Evolutionary conservation across 2,113 vertebrate genomes (phyloP), one percentile per base, ranked within the genome.

Genomic region (Nerophis lumbriciformis): DNA sequence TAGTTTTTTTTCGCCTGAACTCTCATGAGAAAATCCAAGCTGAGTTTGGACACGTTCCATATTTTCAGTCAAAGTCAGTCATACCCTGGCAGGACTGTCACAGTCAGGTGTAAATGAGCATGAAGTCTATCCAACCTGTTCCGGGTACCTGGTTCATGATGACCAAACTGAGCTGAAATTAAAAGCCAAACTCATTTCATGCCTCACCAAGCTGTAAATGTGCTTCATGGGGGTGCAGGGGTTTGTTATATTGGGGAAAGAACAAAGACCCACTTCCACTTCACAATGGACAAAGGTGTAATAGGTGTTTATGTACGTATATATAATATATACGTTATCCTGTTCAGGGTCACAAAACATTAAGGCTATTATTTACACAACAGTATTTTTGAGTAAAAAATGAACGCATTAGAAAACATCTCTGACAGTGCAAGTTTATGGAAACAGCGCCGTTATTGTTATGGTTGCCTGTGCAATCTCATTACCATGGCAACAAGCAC

Each of bases 141-240:
- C 50, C 68, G 16, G 44, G 48, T 63, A 47, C n/a, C n/a, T 69
- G 37, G 48, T 58, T 76, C 66, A 60, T 59, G 48, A 60, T 54
- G 59, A 58, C 59, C 49, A 83, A 82, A 77, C 42, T 54, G 50
- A 56, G 65, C 81, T 69, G 12, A 75, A 86, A 85, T 82, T 85
- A 88, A 73, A 81, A 75, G 35, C 71, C 71, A 79, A 70, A 69
- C 77, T 80, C 64, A 83, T 86, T 86, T 83, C 74, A 81, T 75
- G 81, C 81, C 76, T 78, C 44, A 14, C 38, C 71, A 75, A 83
- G 70, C 80, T 78, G 61, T 72, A 80, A 73, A 85, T 81, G 79
- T 75, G 73, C 65, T 79, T 75, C 76, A 64, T 65, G 72, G 56
- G 61, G 73, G 73, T 5, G 42, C 19, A 63, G 62, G 62, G 60